Conservation (phyloP, 2,888 invertebrate species). For the Parelbella ahira region DNA sequence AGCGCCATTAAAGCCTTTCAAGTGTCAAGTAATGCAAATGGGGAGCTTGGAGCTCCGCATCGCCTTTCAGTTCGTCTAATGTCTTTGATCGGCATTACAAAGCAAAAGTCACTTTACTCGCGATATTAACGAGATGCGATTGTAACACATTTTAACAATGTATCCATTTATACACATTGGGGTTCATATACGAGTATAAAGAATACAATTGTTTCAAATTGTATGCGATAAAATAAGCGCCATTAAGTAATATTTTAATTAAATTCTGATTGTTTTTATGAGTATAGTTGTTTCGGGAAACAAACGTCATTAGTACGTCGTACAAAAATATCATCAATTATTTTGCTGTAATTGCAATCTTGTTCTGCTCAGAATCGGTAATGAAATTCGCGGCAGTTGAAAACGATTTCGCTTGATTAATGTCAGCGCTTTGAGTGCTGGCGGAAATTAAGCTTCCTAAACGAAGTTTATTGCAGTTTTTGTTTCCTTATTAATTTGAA, state of each 20-base stretch:
- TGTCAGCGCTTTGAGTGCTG: constrained; percentile 54
- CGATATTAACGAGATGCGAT: not conserved
- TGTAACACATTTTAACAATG: too few species aligned
- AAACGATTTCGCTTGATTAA: constrained; percentile 63
- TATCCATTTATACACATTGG: too few species aligned
- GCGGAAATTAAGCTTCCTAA: constrained; percentile 68
- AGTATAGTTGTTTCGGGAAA: too few species aligned
- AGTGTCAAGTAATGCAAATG: constrained; percentile 70
- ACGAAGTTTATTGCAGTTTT: constrained; percentile 71
- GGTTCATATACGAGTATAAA: too few species aligned
- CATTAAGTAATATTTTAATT: too few species aligned
- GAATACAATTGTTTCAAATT: too few species aligned
- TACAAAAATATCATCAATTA: constrained; percentile 6
- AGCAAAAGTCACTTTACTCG: constrained; percentile 34
- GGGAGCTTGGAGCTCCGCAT: constrained; percentile 66
- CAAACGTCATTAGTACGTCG: not conserved
- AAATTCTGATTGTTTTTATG: too few species aligned
- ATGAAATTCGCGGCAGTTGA: constrained; percentile 54
- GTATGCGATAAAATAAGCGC: too few species aligned
- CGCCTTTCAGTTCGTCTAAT: constrained; percentile 56
- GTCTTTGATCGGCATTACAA: constrained; percentile 70
- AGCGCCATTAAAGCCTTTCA: constrained; percentile 58
- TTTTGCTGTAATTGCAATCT: constrained; percentile 16
- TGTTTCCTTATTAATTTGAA: constrained; percentile 68
- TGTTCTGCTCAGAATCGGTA: constrained; percentile 48